phyloP scores from a whole-genome alignment of 2,888 invertebrate genomes.

The Cantharis lateralis region DNA sequence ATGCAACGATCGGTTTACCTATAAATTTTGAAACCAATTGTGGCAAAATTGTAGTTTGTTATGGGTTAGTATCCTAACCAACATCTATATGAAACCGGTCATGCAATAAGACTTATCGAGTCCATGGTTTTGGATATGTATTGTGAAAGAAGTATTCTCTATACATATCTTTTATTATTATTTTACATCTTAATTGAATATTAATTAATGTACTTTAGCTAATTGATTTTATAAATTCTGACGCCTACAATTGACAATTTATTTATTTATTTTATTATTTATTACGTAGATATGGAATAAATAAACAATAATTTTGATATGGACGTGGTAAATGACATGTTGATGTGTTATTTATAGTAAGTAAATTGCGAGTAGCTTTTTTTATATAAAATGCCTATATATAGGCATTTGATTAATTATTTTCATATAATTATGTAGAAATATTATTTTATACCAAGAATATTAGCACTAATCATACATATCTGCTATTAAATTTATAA shows the following conservation, averaged over 20 bases:
- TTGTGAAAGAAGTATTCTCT: no score
- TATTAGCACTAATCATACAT: not conserved
- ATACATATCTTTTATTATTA: no score
- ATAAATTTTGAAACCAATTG: not conserved
- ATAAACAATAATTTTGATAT: not conserved
- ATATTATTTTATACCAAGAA: not conserved
- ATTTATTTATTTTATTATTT: not conserved
- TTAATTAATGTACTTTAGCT: not conserved
- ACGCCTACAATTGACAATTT: not conserved
- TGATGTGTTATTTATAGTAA: not conserved
- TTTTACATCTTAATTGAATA: not conserved
- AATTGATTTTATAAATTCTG: not conserved
- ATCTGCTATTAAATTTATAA: not conserved
- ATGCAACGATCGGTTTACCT: not conserved
- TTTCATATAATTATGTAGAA: not conserved
- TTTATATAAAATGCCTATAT: not conserved
- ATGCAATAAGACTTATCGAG: no score
- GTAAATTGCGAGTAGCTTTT: not conserved
- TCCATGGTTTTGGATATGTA: no score
- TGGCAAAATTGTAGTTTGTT: no score
- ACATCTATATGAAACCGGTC: no score
- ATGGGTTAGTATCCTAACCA: no score
- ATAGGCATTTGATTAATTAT: not conserved
- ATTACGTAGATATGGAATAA: not conserved
- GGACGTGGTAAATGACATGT: not conserved